Conservation (phyloP, 1,140 invertebrate genomes). For the Drosophila bifasciata region DNA sequence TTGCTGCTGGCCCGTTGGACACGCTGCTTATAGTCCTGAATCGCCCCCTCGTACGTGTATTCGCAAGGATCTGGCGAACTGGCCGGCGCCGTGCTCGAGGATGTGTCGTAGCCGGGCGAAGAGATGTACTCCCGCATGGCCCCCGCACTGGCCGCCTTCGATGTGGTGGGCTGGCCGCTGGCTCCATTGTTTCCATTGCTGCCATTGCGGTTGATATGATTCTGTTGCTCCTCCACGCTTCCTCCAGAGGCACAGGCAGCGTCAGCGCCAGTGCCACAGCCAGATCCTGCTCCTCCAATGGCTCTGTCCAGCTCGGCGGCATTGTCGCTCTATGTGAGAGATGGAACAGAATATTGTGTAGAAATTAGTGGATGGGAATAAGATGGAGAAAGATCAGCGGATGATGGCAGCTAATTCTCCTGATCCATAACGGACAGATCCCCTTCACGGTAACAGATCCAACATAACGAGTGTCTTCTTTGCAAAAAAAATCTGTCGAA, state of each 20-base stretch:
- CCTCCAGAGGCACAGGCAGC: conserved; percentile 3
- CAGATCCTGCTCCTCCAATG: conserved; percentile 49
- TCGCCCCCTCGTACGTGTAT: conserved; percentile 94
- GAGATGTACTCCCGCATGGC: conserved; percentile 73
- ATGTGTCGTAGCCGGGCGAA: conserved; percentile 82
- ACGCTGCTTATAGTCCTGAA: conserved; percentile 91
- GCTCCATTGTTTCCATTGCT: conserved; percentile 39
- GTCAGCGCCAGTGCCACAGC: neutral
- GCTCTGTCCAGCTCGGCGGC: conserved; percentile 70
- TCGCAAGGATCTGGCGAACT: conserved; percentile 85
- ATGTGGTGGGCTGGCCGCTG: conserved; percentile 40
- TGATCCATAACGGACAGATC: no score
- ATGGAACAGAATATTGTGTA: neutral
- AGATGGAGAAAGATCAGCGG: neutral
- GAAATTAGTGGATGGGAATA: neutral
- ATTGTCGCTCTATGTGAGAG: conserved; percentile 70
- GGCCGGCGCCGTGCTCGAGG: conserved; percentile 75
- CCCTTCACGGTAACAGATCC: no score
- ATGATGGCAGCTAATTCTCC: neutral
- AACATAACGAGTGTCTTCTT: no score
- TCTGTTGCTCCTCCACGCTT: conserved; percentile 58
- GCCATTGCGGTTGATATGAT: conserved; percentile 68
- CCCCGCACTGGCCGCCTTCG: conserved; percentile 35
- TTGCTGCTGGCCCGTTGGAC: conserved; percentile 86
- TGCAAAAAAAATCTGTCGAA: no score